phyloP scores from a whole-genome alignment of 2,888 invertebrate genomes.

The Carcina quercana region DNA sequence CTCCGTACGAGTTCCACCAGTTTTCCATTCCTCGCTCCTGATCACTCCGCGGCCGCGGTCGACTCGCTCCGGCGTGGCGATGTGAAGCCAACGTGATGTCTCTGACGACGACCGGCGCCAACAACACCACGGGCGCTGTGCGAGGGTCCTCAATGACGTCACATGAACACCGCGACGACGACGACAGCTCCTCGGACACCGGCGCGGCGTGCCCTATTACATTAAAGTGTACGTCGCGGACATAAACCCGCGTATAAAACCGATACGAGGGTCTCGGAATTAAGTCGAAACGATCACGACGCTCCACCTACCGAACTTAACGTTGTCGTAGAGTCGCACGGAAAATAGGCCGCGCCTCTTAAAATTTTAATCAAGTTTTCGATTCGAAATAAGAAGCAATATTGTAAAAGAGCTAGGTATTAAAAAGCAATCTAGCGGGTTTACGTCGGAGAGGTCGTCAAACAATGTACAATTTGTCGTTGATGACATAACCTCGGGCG shows the following conservation, averaged over 20 bases:
- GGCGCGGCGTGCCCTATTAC: constrained; percentile 23
- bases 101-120: constrained; percentile 15
- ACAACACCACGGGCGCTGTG: no score
- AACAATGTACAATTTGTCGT: constrained; percentile 5
- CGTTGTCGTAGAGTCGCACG: no score
- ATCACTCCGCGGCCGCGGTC: neutral
- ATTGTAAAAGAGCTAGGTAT: neutral
- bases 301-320: no score
- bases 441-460: constrained; percentile 1
- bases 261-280: constrained; percentile 16
- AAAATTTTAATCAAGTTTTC: no score
- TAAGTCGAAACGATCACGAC: constrained; percentile 7
- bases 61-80: constrained; percentile 14
- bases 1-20: neutral
- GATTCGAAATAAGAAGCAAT: no score
- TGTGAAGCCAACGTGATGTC: constrained; percentile 26
- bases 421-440: constrained; percentile 7
- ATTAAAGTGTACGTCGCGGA: no score
- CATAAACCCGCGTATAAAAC: constrained; percentile 26
- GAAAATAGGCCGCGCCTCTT: no score
- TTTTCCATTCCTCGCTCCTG: constrained; percentile 2
- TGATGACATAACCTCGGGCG: constrained; percentile 1
- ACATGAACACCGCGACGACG: constrained; percentile 21
- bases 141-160: no score
- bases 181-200: constrained; percentile 20